Base-by-base conservation (phyloP, 1,140 invertebrate species). In the Diorhabda carinulata region DNA sequence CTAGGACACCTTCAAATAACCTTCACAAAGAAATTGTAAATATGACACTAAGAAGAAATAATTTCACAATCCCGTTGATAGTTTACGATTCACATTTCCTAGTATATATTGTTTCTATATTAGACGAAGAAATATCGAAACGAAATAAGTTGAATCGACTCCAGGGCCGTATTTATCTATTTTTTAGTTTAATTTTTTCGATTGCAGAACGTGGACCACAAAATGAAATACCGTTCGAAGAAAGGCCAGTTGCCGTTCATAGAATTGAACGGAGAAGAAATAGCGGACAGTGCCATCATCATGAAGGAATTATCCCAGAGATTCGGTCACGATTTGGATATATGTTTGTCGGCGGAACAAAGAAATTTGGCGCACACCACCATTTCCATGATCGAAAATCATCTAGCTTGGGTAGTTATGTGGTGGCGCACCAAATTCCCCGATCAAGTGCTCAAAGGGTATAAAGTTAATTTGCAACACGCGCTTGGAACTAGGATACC, bases 321-420 rank as follows among this genome's bases (percentile, higher is more conserved):
- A 75, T 95, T 91, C 79, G 88, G 87, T 71, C 91, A 93, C 79
- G 92, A 96, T 80, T 82, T 96, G 72, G 94, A 97, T 81, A 87
- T 82, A 78, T 85, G 80, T 56, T 84, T 98, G 25, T 92, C 89
- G 61, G 81, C 88, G 64, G 93, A 95, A 77, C 94, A 98, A 80
- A 90, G 91, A 70, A 93, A 91, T 75, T 87, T 95, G 6, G 89
- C 92, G 5, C 93, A 97, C 82, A 94, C 94, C n/a, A 95, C 94
- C 84, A 93, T 95, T 78, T 93, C 92, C 42, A 96, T 98, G 94
- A 89, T 96, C 74, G 94, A 97, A 82, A 96, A 96, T 79, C 94
- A 97, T 81, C 87, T 96, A 6, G 89, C 91, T 58, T 96, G 93
- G 93, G 92, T 95, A 72, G 87, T 94, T 58, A 86, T 90, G 77